Evolutionary conservation across 35 echinoderm and acorn worm genomes (phyloP).

Genomic region (Lytechinus pictus): DNA sequence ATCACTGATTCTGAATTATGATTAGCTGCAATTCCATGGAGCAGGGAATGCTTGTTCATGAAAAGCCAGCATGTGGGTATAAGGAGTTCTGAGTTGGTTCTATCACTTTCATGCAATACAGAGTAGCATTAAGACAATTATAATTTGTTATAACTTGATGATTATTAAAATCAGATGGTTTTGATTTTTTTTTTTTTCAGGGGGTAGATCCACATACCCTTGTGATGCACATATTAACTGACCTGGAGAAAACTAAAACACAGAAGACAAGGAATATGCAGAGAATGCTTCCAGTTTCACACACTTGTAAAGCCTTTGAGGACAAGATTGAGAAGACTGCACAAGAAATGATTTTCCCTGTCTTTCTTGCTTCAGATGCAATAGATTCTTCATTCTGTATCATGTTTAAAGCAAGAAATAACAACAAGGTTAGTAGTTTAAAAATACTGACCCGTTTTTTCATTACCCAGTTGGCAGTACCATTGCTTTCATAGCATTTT

Average conservation of each 20-base stretch:
- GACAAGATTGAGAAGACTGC: slow-evolving; percentile 75
- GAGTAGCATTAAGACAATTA: no score
- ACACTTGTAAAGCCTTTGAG: slow-evolving; percentile 67
- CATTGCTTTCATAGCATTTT: no score
- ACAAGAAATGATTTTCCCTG: slow-evolving; percentile 61
- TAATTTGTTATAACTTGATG: no score
- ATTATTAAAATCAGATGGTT: no score
- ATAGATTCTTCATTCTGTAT: slow-evolving; percentile 64
- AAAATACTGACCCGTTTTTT: no score
- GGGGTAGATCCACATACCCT: slow-evolving; percentile 70
- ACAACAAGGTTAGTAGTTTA: not conserved
- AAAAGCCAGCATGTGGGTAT: no score
- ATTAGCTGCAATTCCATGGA: no score
- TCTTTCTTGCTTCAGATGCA: slow-evolving; percentile 65
- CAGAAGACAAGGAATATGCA: slow-evolving; percentile 67
- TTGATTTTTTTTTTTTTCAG: not conserved
- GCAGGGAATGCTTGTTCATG: no score
- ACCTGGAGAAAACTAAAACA: slow-evolving; percentile 62
- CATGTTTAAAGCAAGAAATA: slow-evolving; percentile 77
- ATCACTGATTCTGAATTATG: no score
- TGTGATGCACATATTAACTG: slow-evolving; percentile 62
- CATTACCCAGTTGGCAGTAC: no score
- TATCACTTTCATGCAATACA: no score
- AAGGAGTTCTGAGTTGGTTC: no score
- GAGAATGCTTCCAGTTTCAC: slow-evolving; percentile 74